Base-by-base conservation (phyloP, 2,888 invertebrate species). In the Nipponacmea schrenckii region DNA sequence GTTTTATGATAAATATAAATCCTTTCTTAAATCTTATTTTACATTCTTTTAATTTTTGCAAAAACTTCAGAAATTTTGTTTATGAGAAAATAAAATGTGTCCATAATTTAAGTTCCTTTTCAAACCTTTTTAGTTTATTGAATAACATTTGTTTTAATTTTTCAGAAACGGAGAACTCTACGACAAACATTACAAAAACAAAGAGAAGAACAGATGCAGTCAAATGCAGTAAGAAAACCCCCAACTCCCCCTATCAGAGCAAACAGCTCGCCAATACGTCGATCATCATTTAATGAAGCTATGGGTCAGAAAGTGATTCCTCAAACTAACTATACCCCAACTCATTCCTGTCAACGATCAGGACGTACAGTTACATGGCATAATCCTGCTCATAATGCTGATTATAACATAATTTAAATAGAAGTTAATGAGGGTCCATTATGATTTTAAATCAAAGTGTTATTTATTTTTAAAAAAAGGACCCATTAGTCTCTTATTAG, bases 151-250 rank as follows among this genome's bases (percentile, higher is more conserved):
- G 10, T 39, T 39, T 39, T 77, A 82, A n/a, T n/a, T n/a, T 91
- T 92, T 74, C 91, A 97, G 96, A 96, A 96, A 91, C 93, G 96
- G 69, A 96, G 96, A 90, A 93, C 94, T 0, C 90, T 96, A 79
- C 92, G 96, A 69, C 94, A 95, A 66, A 93, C 95, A 0, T 91
- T 95, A 80, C 81, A 82, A 73, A 83, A 80, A 67, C 85, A 84
- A 67, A 74, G 83, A n/a, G 84, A 84, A 66, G 82, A 81, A 20
- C 76, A 80, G 72, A 70, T 77, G 50, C 67, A 68, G 27, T 66
- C 67, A 62, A 63, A 69, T 62, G 68, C 70, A 31, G 39, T 62
- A 45, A 67, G 66, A 50, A 69, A 71, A 64, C 68, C 71, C n/a
- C 66, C 70, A 45, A 31, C 67, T 50, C 63, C 69, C 10, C 24